These are phyloP conservation scores for Tetanocera ferruginea DNA, from an alignment of 2,888 invertebrate species.

Conservation along the genomic window DNA sequence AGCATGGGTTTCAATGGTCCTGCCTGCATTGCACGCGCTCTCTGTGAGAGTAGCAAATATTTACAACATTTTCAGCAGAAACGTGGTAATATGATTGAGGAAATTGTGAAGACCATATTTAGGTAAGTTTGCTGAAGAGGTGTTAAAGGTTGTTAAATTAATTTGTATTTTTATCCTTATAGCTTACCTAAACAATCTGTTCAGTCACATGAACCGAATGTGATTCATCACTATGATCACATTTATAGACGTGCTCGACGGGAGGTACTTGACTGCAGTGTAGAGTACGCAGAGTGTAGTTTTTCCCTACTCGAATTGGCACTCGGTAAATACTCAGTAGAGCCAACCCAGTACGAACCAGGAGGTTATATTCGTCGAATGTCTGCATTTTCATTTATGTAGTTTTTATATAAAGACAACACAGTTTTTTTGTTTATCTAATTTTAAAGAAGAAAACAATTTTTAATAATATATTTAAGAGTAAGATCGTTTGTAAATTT, in stretches of 20 bases:
- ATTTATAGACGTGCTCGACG: conserved; percentile 74
- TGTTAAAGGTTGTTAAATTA: background rate
- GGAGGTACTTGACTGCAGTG: conserved; percentile 72
- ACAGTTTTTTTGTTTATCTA: background rate
- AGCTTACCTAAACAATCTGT: conserved; percentile 54
- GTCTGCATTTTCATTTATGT: conserved; percentile 13
- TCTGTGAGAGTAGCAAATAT: conserved; percentile 80
- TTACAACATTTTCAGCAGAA: conserved; percentile 71
- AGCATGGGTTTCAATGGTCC: conserved; percentile 84
- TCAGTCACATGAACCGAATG: conserved; percentile 68
- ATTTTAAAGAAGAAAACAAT: too few species aligned
- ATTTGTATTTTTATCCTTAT: background rate
- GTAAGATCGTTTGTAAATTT: too few species aligned
- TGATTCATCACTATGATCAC: conserved; percentile 75
- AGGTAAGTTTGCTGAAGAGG: conserved; percentile 71
- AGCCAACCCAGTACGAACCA: conserved; percentile 51
- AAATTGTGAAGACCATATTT: conserved; percentile 79
- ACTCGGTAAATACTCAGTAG: conserved; percentile 71
- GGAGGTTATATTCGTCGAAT: conserved; percentile 33
- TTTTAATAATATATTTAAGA: too few species aligned
- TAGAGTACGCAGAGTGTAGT: conserved; percentile 75
- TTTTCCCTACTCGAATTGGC: conserved; percentile 81
- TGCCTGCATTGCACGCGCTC: conserved; percentile 78
- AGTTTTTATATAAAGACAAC: background rate
- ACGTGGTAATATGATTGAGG: conserved; percentile 77